Evolutionary conservation across 1,140 invertebrate species (phyloP), one percentile per base, ranked within the genome.

Genomic region (Thaumetopoea pityocampa): DNA sequence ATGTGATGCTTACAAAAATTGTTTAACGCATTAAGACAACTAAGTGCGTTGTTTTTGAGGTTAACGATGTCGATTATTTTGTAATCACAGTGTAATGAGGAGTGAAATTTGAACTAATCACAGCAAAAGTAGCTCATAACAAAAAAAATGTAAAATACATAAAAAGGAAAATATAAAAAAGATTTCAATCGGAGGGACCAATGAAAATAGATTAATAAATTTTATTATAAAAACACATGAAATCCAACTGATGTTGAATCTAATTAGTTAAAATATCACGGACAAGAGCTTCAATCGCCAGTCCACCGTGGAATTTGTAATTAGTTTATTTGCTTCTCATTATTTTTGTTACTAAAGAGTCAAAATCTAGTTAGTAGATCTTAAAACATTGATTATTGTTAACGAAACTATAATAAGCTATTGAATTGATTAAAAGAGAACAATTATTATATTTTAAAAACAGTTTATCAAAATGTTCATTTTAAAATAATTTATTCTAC

Each of bases 291-390:
- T n/a, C 29, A 32, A 32, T 18, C 2, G 17, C 14, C 11, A 8
- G 14, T 17, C 17, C 8, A 30, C 4, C 11, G n/a, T 5, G 10
- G 9, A 9, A 18, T 18, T 12, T 32, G 1, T 27, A 29, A 26
- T 10, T 36, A 20, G n/a, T n/a, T 41, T 41, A 30, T 42, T 44
- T 27, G 43, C 11, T 38, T 24, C n/a, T 24, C 44, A 35, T 51
- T 53, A 50, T 58, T 58, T 52, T 57, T 62, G 35, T 58, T 58
- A 51, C 54, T 38, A 40, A 51, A 56, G 35, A 50, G 33, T 32
- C 30, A 11, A 23, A 16, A 40, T 36, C 23, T 42, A 27, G 32
- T 36, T 53, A 35, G 18, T 23, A 14, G 33, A 37, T 23, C 16
- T 51, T 27, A 40, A 51, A 29, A 27, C 47, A 46, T 48, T 59